Base-by-base conservation (phyloP, 37 sponge, comb jelly and placozoan genomes). In the Bolinopsis microptera region DNA sequence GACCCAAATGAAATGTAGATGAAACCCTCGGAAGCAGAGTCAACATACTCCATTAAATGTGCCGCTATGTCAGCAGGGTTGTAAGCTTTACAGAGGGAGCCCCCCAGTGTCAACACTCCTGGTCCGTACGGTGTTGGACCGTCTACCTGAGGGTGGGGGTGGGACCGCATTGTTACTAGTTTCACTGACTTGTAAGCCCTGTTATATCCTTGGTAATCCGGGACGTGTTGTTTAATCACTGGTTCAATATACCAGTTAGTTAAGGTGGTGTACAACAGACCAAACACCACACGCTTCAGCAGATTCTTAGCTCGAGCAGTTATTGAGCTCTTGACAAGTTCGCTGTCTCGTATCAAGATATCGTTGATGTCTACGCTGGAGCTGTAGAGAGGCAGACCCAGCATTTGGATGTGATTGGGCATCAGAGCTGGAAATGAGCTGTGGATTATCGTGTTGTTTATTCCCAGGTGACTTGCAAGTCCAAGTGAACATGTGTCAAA, bases 371-470 rank as follows among this genome's bases (percentile, higher is more conserved):
- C 61, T 9, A 3, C 8, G 24, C 48, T 39, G 3, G 90, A 86
- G 30, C 61, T 41, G 90, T 86, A 86, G n/a, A 86, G 61, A 38
- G 90, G 90, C 61, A 86, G 41, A 1, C 90, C 90, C 26, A 86
- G 40, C 61, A 36, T 24, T 28, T 9, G n/a, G 1, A 86, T 3
- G 22, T 34, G 32, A 38, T 86, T 36, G n/a, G 90, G 90, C 5
- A 34, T 41, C 13, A 40, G 36, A 27, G n/a, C 36, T 3, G 90
- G 36, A 1, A 35, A 35, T 41, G 90, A 38, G 25, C 13, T 41
- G n/a, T 86, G 90, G 25, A 86, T 23, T 0, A 86, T 34, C 0
- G 90, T 34, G 28, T 86, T 86, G 25, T 86, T 27, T 23, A 86
- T 86, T 21, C 90, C 90, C 61, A 86, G 26, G 39, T 86, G 90